Conservation (phyloP, 2,797 vertebrate genomes). For the Pterois miles region DNA sequence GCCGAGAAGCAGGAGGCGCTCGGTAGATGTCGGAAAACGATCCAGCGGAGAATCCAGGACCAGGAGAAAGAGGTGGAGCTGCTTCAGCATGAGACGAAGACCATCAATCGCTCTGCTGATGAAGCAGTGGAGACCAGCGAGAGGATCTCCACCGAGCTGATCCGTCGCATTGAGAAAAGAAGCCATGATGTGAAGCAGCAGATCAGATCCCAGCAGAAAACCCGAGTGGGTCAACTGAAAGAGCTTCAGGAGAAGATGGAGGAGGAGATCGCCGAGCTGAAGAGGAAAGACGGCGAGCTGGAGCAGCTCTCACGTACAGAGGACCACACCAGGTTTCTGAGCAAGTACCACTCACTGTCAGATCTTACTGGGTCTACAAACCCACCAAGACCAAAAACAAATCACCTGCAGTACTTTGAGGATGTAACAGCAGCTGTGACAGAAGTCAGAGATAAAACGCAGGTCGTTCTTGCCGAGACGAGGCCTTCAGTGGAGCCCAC, state of each 20-base stretch:
- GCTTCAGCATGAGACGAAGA: background rate
- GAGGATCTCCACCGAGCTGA: background rate
- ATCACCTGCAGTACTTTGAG: background rate
- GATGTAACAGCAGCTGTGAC: background rate
- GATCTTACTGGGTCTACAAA: background rate
- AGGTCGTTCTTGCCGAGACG: background rate
- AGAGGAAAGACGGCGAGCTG: background rate
- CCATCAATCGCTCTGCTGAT: background rate
- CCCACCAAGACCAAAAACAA: background rate
- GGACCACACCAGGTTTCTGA: background rate
- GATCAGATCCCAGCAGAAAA: no score
- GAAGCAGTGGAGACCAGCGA: background rate
- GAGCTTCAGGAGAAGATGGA: constrained; percentile 8
- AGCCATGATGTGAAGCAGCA: no score
- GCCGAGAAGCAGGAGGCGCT: background rate
- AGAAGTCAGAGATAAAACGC: background rate
- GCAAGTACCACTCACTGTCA: background rate
- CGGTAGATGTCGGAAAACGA: background rate
- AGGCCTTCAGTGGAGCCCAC: background rate
- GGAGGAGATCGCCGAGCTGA: constrained; percentile 21
- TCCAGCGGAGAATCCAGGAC: constrained; percentile 4
- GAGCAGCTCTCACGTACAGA: background rate
- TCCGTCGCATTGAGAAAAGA: no score
- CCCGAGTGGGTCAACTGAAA: background rate
- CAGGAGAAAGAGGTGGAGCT: background rate